A percentile compares a stretch with the other conserved stretches of the same genome.
These are phyloP conservation scores for Psophia crepitans DNA, from an alignment of 2,113 vertebrate species.

Conservation along the genomic window DNA sequence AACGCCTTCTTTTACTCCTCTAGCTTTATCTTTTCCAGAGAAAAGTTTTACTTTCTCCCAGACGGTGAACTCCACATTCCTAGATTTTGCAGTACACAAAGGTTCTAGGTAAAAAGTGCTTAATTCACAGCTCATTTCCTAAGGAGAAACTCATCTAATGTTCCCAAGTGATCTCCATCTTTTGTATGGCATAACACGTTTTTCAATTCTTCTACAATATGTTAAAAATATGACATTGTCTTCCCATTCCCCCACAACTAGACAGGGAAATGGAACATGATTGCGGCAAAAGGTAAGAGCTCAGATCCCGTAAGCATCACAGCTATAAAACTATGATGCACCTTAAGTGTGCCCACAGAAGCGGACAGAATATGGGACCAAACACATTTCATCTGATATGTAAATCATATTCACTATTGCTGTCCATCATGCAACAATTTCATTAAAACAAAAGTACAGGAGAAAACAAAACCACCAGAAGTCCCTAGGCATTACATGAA, in stretches of 20 bases:
- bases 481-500: not conserved
- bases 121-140: not conserved
- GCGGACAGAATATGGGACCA: not conserved
- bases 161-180: not conserved
- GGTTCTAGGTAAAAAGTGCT: not conserved
- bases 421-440: not conserved
- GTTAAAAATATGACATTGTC: not conserved
- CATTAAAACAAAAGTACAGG: not conserved
- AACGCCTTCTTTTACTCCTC: not conserved
- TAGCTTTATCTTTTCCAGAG: not conserved
- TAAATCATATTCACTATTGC: not conserved
- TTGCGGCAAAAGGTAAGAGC: not conserved
- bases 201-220: not conserved
- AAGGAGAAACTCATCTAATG: not conserved
- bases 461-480: not conserved
- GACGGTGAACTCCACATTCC: not conserved
- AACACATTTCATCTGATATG: not conserved
- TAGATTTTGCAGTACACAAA: not conserved
- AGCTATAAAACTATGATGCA: not conserved
- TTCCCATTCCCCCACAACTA: not conserved
- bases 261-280: not conserved
- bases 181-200: not conserved
- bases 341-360: not conserved
- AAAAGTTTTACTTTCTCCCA: not conserved
- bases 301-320: not conserved